Percentiles rank a stretch among this genome's conserved stretches.
phyloP scores from a whole-genome alignment of 2,797 vertebrate species.

The Coregonus suidteri region DNA sequence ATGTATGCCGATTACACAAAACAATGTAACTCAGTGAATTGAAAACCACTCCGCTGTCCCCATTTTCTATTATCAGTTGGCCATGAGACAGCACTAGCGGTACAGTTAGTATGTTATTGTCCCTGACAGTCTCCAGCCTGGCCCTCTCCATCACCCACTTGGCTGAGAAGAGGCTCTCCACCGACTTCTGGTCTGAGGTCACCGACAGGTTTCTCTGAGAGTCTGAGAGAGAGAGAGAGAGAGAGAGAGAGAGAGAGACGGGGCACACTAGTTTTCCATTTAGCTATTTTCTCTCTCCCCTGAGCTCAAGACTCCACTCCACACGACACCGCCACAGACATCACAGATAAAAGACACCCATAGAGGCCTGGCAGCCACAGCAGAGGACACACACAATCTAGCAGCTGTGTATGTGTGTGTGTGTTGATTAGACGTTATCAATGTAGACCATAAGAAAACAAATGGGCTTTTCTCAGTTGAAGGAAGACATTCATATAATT shows the following conservation, averaged over 20 bases:
- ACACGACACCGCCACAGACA: constrained; percentile 12
- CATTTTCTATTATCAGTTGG: too few relatives aligned
- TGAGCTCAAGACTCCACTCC: not conserved
- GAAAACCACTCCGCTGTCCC: too few relatives aligned
- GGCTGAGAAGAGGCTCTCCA: constrained; percentile 87
- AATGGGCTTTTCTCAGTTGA: not conserved
- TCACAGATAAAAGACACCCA: constrained; percentile 25
- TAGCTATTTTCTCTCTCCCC: constrained; percentile 4
- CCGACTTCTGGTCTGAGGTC: constrained; percentile 81
- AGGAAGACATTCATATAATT: not conserved
- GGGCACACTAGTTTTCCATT: constrained; percentile 15
- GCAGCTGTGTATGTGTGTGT: not conserved
- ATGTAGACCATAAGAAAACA: constrained; percentile 11
- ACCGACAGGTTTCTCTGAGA: constrained; percentile 77
- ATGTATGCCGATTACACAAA: too few relatives aligned
- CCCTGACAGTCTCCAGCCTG: not conserved
- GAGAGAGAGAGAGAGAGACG: constrained; percentile 12
- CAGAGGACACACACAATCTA: constrained; percentile 24
- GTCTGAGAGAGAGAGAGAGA: constrained; percentile 65
- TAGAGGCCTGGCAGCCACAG: constrained; percentile 24
- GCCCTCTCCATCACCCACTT: constrained; percentile 73
- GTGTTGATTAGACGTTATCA: constrained; percentile 23
- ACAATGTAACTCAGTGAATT: too few relatives aligned
- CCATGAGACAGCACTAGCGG: too few relatives aligned
- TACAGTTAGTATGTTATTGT: not conserved